Percentiles rank a stretch among this genome's conserved stretches.
phyloP scores from a whole-genome alignment of 2,888 invertebrate genomes.

The Diplazon laetatorius region DNA sequence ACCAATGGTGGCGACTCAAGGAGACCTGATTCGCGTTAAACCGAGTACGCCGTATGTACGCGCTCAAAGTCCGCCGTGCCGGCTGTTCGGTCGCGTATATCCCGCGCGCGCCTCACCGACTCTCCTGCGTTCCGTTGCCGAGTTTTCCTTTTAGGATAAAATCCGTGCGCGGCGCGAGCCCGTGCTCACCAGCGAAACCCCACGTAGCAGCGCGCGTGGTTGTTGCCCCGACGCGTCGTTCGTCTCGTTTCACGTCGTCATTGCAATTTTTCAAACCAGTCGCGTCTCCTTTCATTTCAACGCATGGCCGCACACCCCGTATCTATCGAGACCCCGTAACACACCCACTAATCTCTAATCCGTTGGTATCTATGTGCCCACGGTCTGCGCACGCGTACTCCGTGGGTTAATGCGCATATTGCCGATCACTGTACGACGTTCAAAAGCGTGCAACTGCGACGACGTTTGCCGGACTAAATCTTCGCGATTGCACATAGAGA shows the following conservation, averaged over 20 bases:
- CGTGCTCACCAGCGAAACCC: neutral
- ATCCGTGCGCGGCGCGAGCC: slow-evolving; percentile 42
- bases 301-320: slow-evolving; percentile 80
- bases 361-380: slow-evolving; percentile 64
- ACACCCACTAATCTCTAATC: slow-evolving; percentile 80
- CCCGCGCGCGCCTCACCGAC: slow-evolving; percentile 11
- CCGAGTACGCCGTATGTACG: slow-evolving; percentile 28
- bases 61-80: slow-evolving; percentile 52
- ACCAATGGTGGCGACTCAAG: slow-evolving; percentile 9
- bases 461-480: neutral
- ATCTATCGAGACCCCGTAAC: slow-evolving; percentile 73
- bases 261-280: slow-evolving; percentile 67
- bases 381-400: slow-evolving; percentile 36
- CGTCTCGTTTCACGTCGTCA: slow-evolving; percentile 70
- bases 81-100: slow-evolving; percentile 10
- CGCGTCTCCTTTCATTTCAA: slow-evolving; percentile 82
- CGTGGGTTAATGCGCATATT: slow-evolving; percentile 33
- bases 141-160: slow-evolving; percentile 69
- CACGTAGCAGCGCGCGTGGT: slow-evolving; percentile 20
- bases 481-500: slow-evolving; percentile 18
- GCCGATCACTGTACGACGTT: slow-evolving; percentile 23
- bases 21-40: slow-evolving; percentile 30
- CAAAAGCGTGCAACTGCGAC: slow-evolving; percentile 22
- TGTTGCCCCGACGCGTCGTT: slow-evolving; percentile 46
- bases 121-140: slow-evolving; percentile 51